phyloP scores from a whole-genome alignment of 2,113 vertebrate genomes.

The Solea solea region DNA sequence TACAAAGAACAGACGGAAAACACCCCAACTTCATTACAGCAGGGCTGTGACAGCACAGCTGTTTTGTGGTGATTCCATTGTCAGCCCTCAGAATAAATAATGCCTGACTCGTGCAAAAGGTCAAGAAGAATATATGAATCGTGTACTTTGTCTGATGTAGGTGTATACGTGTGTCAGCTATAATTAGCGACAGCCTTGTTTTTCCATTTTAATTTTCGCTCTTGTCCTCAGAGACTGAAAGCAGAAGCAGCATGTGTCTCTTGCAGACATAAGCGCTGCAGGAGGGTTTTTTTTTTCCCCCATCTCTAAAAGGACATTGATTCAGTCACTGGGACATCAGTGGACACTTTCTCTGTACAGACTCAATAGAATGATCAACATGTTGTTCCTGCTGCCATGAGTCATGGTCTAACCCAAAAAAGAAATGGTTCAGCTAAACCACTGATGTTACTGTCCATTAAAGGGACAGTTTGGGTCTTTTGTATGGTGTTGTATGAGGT shows the following conservation, averaged over 20 bases:
- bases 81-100: too few relatives aligned
- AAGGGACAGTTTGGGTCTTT: too few relatives aligned
- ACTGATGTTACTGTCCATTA: background rate
- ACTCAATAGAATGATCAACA: background rate
- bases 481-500: too few relatives aligned
- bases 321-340: conserved; percentile 16
- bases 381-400: too few relatives aligned
- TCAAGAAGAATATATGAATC: too few relatives aligned
- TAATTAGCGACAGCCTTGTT: background rate
- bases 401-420: too few relatives aligned
- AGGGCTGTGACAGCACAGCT: too few relatives aligned
- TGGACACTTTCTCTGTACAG: conserved; percentile 6
- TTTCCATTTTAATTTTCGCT: background rate
- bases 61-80: too few relatives aligned
- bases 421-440: background rate
- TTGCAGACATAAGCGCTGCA: background rate
- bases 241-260: conserved; percentile 6
- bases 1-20: too few relatives aligned
- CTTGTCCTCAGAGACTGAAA: conserved; percentile 3
- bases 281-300: conserved; percentile 12
- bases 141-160: too few relatives aligned
- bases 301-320: conserved; percentile 21
- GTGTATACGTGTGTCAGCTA: background rate
- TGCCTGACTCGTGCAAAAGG: too few relatives aligned
- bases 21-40: too few relatives aligned